phyloP scores from a whole-genome alignment of 2,797 vertebrate genomes.

The Tapirus indicus region DNA sequence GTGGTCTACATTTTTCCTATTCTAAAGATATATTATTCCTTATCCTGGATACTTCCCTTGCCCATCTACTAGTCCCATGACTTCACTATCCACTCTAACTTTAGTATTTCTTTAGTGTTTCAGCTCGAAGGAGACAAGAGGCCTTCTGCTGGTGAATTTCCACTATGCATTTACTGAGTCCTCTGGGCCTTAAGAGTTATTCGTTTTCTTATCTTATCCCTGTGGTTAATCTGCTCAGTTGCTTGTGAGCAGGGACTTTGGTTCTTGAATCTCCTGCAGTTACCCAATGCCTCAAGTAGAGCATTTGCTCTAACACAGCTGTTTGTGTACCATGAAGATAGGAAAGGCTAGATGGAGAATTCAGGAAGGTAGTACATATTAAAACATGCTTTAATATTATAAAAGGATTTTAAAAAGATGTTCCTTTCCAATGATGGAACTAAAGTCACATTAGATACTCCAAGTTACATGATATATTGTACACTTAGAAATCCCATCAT shows the following conservation, averaged over 20 bases:
- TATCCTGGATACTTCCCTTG: neutral
- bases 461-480: neutral
- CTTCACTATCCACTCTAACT: neutral
- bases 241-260: neutral
- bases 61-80: neutral
- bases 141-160: neutral
- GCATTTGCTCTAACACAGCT: neutral
- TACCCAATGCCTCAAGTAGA: neutral
- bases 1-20: neutral
- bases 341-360: neutral
- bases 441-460: neutral
- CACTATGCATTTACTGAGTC: accelerated
- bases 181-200: neutral
- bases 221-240: neutral
- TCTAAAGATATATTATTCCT: neutral
- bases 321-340: neutral
- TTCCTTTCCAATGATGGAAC: neutral
- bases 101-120: neutral
- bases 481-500: neutral
- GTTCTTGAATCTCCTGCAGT: neutral
- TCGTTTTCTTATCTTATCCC: neutral
- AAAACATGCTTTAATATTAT: neutral
- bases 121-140: neutral
- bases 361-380: neutral
- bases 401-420: neutral